These are phyloP conservation scores for Catalaphyllia jardinei DNA, from an alignment of 64 coral and sea anemone species.

Conservation along the genomic window DNA sequence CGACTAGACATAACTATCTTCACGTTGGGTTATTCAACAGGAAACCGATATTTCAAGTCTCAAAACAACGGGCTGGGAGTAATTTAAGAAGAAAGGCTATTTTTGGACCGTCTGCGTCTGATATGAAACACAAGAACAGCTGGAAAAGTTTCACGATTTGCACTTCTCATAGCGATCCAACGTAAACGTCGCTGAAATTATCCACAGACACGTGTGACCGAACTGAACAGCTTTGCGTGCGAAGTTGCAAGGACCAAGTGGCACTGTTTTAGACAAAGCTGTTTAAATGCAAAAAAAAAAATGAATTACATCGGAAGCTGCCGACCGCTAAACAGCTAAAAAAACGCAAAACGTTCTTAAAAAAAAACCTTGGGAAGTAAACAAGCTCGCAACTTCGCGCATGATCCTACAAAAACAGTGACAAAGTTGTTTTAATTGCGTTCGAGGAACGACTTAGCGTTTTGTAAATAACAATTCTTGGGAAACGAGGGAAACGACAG, in stretches of 20 bases:
- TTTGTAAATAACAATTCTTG: background rate
- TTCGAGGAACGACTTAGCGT: background rate
- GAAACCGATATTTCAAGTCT: conserved; percentile 52
- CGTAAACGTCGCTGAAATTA: no score
- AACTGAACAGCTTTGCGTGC: background rate
- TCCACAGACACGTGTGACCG: no score
- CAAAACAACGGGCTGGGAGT: conserved; percentile 33
- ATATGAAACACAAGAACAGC: conserved; percentile 7
- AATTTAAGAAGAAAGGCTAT: conserved; percentile 52
- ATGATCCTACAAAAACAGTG: background rate
- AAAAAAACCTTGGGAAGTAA: background rate
- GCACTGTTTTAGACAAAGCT: background rate
- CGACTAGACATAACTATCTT: conserved; percentile 35
- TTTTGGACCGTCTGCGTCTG: conserved; percentile 15
- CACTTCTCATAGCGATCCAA: background rate
- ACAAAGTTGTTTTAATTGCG: background rate
- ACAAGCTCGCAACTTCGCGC: background rate
- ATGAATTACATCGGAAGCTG: background rate
- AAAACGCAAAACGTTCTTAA: background rate
- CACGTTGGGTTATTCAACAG: conserved; percentile 38
- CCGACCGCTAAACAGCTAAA: background rate
- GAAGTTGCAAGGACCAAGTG: background rate
- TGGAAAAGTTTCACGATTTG: background rate
- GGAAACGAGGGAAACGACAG: background rate
- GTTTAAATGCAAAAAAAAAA: background rate